A percentile compares a stretch with the other conserved stretches of the same genome.
Evolutionary conservation across 2,113 vertebrate genomes (phyloP).

Genomic region (Cairina moschata): DNA sequence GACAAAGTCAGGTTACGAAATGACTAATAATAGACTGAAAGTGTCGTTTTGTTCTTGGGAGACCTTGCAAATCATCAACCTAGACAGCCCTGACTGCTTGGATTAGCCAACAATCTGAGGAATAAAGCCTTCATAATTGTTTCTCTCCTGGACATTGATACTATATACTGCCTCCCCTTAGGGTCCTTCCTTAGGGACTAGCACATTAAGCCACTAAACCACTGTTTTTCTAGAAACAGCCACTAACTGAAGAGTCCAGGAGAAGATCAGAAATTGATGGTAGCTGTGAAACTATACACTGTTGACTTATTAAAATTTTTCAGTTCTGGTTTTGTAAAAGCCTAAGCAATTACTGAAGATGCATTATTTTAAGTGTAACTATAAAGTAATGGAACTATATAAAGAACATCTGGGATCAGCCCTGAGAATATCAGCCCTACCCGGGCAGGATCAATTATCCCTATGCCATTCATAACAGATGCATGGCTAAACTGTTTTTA

Average conservation of each 20-base stretch:
- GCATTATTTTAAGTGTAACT: background rate
- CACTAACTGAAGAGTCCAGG: background rate
- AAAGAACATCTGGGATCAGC: background rate
- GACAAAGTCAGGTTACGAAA: background rate
- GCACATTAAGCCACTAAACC: background rate
- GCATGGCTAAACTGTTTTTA: conserved; percentile 17
- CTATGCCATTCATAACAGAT: background rate
- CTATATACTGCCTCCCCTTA: background rate
- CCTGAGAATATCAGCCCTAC: background rate
- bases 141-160: background rate
- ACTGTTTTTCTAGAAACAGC: background rate
- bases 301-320: background rate
- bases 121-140: background rate
- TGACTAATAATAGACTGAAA: background rate
- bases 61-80: background rate
- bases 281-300: background rate
- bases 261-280: background rate
- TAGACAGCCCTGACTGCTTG: background rate
- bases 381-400: background rate
- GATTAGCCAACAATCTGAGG: background rate
- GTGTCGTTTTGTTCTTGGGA: background rate
- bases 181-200: background rate
- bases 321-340: background rate
- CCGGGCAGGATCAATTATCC: background rate
- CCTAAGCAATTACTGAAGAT: background rate